Percentiles rank a stretch among this genome's conserved stretches.
phyloP scores from a whole-genome alignment of 2,113 vertebrate genomes.

The Neogobius melanostomus region DNA sequence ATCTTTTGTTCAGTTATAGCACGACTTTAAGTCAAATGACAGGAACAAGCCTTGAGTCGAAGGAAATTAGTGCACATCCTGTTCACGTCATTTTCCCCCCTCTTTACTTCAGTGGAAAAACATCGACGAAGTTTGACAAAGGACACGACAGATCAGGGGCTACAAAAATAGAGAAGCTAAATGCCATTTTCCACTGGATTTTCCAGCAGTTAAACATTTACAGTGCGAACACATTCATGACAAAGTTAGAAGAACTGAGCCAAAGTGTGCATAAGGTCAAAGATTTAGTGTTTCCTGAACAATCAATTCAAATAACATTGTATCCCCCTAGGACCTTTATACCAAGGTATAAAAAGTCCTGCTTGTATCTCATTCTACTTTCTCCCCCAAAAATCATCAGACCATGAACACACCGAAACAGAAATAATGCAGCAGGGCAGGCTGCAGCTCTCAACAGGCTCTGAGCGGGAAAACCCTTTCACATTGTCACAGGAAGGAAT shows the following conservation, averaged over 20 bases:
- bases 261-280: neutral
- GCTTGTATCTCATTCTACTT: neutral
- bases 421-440: slow-evolving; percentile 30
- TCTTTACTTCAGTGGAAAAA: slow-evolving; percentile 27
- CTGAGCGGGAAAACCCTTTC: slow-evolving; percentile 65
- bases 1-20: slow-evolving; percentile 18
- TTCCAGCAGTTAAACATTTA: neutral
- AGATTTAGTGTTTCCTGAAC: neutral
- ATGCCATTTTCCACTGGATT: neutral
- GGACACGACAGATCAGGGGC: slow-evolving; percentile 20
- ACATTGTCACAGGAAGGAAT: slow-evolving; percentile 41
- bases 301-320: neutral
- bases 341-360: neutral
- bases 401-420: slow-evolving; percentile 23
- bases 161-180: neutral
- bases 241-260: neutral
- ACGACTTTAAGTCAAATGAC: slow-evolving; percentile 41
- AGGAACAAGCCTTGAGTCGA: slow-evolving; percentile 43
- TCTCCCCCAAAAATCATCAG: slow-evolving; percentile 9
- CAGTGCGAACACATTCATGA: too few species aligned
- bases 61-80: slow-evolving; percentile 65
- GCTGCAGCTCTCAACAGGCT: slow-evolving; percentile 45
- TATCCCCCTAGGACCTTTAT: too few species aligned
- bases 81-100: slow-evolving; percentile 40
- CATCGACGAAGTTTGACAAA: slow-evolving; percentile 27